Conservation (phyloP, 2,113 vertebrate species). For the Struthidea cinerea region DNA sequence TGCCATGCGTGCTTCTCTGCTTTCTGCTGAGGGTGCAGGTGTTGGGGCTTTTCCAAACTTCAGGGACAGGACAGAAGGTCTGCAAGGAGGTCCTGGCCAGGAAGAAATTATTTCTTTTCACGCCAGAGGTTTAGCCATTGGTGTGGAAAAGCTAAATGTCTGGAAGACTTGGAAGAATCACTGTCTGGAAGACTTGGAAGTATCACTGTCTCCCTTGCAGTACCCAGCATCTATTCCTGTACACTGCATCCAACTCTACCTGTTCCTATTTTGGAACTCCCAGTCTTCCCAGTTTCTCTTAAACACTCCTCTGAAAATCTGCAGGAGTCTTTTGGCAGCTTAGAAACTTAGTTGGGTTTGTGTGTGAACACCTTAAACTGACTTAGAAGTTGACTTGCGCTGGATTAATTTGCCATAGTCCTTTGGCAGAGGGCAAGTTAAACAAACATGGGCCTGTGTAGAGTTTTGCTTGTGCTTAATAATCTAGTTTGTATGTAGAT, state of each 20-base stretch:
- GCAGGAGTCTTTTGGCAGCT: not conserved
- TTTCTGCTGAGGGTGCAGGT: not conserved
- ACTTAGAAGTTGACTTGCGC: not conserved
- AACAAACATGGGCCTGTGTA: not conserved
- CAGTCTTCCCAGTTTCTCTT: not conserved
- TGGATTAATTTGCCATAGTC: not conserved
- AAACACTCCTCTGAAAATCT: not conserved
- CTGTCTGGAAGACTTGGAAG: not conserved
- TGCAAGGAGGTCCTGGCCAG: not conserved
- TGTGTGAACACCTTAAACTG: not conserved
- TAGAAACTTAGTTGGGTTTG: not conserved
- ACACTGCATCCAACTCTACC: not conserved
- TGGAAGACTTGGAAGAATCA: not conserved
- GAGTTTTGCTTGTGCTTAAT: not conserved
- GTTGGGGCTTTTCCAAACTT: not conserved
- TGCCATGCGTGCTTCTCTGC: not conserved
- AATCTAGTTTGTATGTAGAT: not conserved
- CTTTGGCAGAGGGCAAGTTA: not conserved
- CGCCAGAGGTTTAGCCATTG: not conserved
- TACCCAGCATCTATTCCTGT: not conserved
- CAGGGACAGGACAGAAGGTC: not conserved
- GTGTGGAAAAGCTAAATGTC: not conserved
- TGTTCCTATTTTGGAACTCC: not conserved
- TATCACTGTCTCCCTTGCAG: not conserved
- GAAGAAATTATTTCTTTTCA: not conserved